Evolutionary conservation across 2,888 invertebrate genomes (phyloP).

Genomic region (Cerastis leucographa): DNA sequence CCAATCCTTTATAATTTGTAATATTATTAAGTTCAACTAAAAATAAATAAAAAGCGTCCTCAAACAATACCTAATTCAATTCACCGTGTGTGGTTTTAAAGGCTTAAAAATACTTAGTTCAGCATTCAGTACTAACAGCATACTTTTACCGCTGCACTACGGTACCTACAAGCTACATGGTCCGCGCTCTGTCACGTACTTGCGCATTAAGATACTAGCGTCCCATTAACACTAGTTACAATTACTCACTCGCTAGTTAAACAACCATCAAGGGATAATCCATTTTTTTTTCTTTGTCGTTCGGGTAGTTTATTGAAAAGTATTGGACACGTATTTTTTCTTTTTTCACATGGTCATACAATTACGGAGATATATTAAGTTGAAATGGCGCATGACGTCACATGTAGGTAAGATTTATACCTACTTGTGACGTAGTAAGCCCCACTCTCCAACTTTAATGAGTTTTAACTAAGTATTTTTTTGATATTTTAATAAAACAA

Average conservation of each 20-base stretch:
- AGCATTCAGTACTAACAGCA: conserved; percentile 3
- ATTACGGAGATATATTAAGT: no score
- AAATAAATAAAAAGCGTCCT: background rate
- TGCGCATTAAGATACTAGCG: conserved; percentile 58
- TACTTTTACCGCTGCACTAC: conserved; percentile 46
- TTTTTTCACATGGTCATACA: no score
- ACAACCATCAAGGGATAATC: no score
- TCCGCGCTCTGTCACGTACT: conserved; percentile 31
- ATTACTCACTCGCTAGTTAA: conserved; percentile 63
- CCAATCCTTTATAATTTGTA: background rate
- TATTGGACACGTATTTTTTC: no score
- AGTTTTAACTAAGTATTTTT: no score
- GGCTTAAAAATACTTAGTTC: conserved; percentile 52
- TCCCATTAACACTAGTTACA: conserved; percentile 58
- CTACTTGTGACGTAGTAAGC: no score
- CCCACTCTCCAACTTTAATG: no score
- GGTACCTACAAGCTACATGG: conserved; percentile 33
- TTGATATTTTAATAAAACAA: no score
- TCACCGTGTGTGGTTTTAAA: conserved; percentile 45
- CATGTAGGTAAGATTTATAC: no score
- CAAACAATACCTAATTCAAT: background rate
- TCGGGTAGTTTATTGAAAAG: no score
- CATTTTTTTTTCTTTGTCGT: no score
- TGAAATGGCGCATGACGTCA: no score
- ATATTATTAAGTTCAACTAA: background rate